Evolutionary conservation across 2,888 invertebrate species (phyloP).

Genomic region (Cecidostiba fungosa): DNA sequence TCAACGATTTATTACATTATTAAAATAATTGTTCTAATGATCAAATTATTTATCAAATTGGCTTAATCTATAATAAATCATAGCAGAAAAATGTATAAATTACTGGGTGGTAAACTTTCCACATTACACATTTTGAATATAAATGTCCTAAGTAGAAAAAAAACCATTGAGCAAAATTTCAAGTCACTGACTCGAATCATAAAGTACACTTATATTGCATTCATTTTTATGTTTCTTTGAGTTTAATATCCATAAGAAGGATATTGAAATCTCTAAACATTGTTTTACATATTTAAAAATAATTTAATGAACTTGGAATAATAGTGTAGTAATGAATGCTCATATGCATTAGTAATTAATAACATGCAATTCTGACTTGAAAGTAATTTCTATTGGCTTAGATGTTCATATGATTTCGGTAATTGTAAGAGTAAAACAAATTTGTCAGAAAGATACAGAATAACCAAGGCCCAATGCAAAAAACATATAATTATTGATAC

Average conservation of each 20-base stretch:
- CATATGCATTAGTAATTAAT: constrained; percentile 23
- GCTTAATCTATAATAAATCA: constrained; percentile 27
- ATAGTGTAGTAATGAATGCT: not conserved
- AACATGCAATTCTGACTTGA: constrained; percentile 45
- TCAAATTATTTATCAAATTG: constrained; percentile 42
- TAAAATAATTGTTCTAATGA: constrained; percentile 35
- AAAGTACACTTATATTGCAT: constrained; percentile 61
- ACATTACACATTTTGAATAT: constrained; percentile 2
- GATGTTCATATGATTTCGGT: constrained; percentile 47
- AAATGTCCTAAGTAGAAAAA: not conserved
- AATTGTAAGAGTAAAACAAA: constrained; percentile 52
- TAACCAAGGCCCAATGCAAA: constrained; percentile 59
- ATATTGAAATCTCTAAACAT: not conserved
- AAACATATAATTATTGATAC: constrained; percentile 59
- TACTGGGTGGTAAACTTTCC: constrained; percentile 5
- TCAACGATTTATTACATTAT: constrained; percentile 35
- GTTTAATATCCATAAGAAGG: not conserved
- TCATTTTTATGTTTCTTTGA: constrained; percentile 38
- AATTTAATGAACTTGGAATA: constrained; percentile 21
- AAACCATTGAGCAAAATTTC: not conserved
- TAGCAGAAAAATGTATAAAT: constrained; percentile 43
- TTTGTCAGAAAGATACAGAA: constrained; percentile 35
- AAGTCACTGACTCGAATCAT: constrained; percentile 9
- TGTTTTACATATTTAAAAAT: not conserved
- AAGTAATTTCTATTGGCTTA: constrained; percentile 58